Evolutionary conservation across 1,140 invertebrate genomes (phyloP).

Genomic region (Ceratina calcarata): DNA sequence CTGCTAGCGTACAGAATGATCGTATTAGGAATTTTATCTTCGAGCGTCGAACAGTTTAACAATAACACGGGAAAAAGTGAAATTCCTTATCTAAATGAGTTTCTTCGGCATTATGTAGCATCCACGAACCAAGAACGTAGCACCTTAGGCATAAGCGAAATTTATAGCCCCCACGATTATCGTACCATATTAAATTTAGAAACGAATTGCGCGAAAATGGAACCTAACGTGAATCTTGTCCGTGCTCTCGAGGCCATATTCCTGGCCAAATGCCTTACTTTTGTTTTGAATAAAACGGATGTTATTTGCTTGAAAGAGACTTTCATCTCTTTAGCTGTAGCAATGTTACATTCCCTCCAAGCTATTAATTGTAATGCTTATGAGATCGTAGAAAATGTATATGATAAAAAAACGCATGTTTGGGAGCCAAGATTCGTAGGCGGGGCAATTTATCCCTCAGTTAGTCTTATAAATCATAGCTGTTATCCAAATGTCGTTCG

Average conservation of each 20-base stretch:
- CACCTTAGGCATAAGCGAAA: constrained; percentile 23
- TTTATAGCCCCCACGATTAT: constrained; percentile 72
- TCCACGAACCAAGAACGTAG: background rate
- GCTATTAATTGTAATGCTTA: constrained; percentile 85
- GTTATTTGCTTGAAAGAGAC: constrained; percentile 56
- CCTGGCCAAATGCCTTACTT: constrained; percentile 80
- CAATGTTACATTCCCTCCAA: constrained; percentile 82
- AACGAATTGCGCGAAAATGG: constrained; percentile 77
- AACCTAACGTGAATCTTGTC: constrained; percentile 79
- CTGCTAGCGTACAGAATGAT: constrained; percentile 81
- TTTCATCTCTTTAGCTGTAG: constrained; percentile 72
- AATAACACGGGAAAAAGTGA: constrained; percentile 40
- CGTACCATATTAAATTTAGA: constrained; percentile 74
- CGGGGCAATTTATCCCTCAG: constrained; percentile 83
- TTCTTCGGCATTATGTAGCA: constrained; percentile 75
- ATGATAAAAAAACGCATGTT: constrained; percentile 67
- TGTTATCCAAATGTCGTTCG: constrained; percentile 83
- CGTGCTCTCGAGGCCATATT: constrained; percentile 81
- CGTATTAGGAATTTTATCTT: constrained; percentile 67
- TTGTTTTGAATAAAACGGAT: constrained; percentile 69
- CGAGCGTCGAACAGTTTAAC: background rate
- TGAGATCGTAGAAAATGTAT: constrained; percentile 82
- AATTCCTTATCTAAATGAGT: constrained; percentile 63
- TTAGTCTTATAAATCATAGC: constrained; percentile 84
- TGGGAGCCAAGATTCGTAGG: constrained; percentile 80